phyloP scores from a whole-genome alignment of 2,888 invertebrate genomes.

The Macropis europaea region DNA sequence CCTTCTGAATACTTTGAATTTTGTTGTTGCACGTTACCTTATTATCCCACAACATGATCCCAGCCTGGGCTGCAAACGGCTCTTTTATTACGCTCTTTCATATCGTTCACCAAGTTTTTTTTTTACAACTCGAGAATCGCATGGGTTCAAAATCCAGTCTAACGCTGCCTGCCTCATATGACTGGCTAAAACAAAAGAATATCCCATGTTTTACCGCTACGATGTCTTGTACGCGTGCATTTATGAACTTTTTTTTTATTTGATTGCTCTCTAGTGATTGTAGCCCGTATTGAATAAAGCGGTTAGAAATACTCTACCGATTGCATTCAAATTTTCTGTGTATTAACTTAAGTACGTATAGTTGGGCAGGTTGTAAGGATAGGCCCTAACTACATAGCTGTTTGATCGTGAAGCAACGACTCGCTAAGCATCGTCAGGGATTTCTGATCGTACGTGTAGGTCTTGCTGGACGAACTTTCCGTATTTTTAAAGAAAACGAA shows the following conservation, averaged over 20 bases:
- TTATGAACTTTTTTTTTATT: too few relatives aligned
- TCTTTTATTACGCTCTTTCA: slow-evolving; percentile 53
- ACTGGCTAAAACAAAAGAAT: slow-evolving; percentile 43
- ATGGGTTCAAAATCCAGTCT: slow-evolving; percentile 73
- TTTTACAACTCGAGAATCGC: slow-evolving; percentile 65
- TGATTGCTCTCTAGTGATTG: slow-evolving; percentile 39
- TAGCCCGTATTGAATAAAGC: slow-evolving; percentile 53
- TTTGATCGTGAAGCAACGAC: not conserved
- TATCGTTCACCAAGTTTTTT: slow-evolving; percentile 47
- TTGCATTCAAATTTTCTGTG: slow-evolving; percentile 43
- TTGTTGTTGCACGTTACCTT: slow-evolving; percentile 67
- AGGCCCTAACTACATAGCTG: not conserved
- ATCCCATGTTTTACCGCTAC: slow-evolving; percentile 33
- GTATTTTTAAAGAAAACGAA: not conserved
- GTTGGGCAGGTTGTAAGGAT: not conserved
- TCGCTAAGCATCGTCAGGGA: not conserved
- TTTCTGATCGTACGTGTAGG: slow-evolving; percentile 4
- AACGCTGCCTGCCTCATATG: slow-evolving; percentile 66
- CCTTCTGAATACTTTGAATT: slow-evolving; percentile 59
- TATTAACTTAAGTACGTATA: slow-evolving; percentile 22
- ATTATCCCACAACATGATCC: slow-evolving; percentile 60
- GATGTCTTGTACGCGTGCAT: slow-evolving; percentile 32
- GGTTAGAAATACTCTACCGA: slow-evolving; percentile 45
- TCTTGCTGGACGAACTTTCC: slow-evolving; percentile 2
- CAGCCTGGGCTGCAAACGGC: slow-evolving; percentile 64